phyloP scores from a whole-genome alignment of 2,888 invertebrate genomes.

The Nymphalis polychloros region DNA sequence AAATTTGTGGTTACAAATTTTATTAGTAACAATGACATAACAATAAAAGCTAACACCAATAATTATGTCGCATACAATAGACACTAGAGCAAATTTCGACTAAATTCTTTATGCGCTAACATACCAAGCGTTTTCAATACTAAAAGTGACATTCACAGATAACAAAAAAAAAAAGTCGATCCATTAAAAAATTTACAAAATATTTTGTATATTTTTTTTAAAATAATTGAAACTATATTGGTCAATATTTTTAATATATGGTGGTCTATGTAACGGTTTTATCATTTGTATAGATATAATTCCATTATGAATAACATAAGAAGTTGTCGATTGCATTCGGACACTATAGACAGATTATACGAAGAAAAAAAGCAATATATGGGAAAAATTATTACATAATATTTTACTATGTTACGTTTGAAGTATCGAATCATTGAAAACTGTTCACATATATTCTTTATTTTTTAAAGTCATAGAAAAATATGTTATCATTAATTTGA shows the following conservation, averaged over 20 bases:
- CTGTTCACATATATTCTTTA: slow-evolving; percentile 25
- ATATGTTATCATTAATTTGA: slow-evolving; percentile 36
- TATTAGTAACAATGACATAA: slow-evolving; percentile 48
- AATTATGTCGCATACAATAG: slow-evolving; percentile 43
- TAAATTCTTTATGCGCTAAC: slow-evolving; percentile 41
- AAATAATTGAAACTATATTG: slow-evolving; percentile 36
- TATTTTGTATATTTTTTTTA: slow-evolving; percentile 23
- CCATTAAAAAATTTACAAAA: slow-evolving; percentile 22
- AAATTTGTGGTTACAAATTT: slow-evolving; percentile 37
- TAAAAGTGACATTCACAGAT: slow-evolving; percentile 6
- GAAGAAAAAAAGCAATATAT: background rate
- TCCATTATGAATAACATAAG: slow-evolving; percentile 4
- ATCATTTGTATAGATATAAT: background rate
- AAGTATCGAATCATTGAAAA: slow-evolving; percentile 14
- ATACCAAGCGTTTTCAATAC: slow-evolving; percentile 27
- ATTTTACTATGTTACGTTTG: background rate
- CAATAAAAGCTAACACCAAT: slow-evolving; percentile 53
- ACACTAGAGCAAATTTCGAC: slow-evolving; percentile 34
- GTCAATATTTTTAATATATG: slow-evolving; percentile 19
- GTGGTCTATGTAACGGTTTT: slow-evolving; percentile 1
- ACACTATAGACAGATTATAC: background rate
- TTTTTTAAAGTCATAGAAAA: slow-evolving; percentile 37
- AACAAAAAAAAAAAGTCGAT: slow-evolving; percentile 18
- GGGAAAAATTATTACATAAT: background rate
- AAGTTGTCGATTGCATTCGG: background rate